Evolutionary conservation across 1,140 invertebrate genomes (phyloP), one percentile per base, ranked within the genome.

Genomic region (Drosophila lacertosa): DNA sequence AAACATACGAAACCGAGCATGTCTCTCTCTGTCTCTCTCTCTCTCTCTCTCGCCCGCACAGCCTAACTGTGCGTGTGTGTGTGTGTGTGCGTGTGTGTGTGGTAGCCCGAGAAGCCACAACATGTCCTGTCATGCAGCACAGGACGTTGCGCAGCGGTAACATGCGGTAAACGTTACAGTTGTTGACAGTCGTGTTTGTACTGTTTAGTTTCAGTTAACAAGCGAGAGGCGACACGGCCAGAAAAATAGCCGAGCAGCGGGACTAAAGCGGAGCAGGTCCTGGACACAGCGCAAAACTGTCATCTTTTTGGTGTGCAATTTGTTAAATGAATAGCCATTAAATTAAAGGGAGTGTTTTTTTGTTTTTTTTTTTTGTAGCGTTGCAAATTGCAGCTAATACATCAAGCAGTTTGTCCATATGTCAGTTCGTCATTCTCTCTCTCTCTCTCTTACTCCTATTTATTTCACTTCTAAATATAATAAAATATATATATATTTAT

Each of bases 131-230:
- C 80, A 86, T 73, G 77, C 81, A 80, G 82, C 66, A 64, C 76
- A 72, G 75, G 71, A 84, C 81, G 77, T 75, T 73, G 71, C 50
- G 59, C 71, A 74, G 71, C 65, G 71, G 71, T 62, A 74, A 80
- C 82, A 86, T 88, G 82, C 82, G 82, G 82, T 86, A 88, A 88
- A 72, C 86, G 82, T 86, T 88, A 67, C 82, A 88, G 77, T 86
- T 86, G 82, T 88, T 86, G 82, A 86, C 82, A 86, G 82, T 60
- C 82, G 53, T 77, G 82, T 78, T 81, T 86, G 74, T 78, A 66
- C 77, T 88, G 82, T 88, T 86, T 88, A 86, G 77, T 88, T 84
- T 84, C 80, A 84, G 80, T 79, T 80, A 84, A 86, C 77, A 77
- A 74, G 66, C 66, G 59, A 69, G 66, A 55, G 59, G 44, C 66